Evolutionary conservation across 2,888 invertebrate species (phyloP).

Genomic region (Malthinus flaveolus): DNA sequence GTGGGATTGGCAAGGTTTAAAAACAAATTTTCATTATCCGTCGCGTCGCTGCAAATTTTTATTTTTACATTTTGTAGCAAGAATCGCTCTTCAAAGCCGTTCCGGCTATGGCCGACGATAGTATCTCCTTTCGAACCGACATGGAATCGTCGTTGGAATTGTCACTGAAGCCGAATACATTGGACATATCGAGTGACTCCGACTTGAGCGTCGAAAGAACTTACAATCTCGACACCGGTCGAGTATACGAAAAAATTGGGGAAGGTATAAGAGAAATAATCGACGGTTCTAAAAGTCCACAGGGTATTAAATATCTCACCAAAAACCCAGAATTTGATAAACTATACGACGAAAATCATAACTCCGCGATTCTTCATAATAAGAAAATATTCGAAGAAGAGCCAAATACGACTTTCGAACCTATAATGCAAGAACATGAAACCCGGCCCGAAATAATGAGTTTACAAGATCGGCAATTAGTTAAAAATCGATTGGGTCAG

Average conservation of each 20-base stretch:
- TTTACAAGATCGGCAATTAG: constrained; percentile 41
- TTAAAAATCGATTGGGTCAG: constrained; percentile 41
- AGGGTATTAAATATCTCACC: constrained; percentile 16
- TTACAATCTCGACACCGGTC: constrained; percentile 51
- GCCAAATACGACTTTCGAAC: not conserved
- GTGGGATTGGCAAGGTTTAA: no score
- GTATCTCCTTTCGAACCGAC: constrained; percentile 7
- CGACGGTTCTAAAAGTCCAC: constrained; percentile 23
- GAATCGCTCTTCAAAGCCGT: not conserved
- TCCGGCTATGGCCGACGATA: not conserved
- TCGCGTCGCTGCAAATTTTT: no score
- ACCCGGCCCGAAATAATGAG: constrained; percentile 36
- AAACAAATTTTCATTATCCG: no score
- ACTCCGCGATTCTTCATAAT: not conserved
- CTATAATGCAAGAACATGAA: not conserved
- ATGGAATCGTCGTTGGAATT: constrained; percentile 19
- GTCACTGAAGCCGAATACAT: constrained; percentile 15
- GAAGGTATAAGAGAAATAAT: constrained; percentile 31
- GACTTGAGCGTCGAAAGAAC: constrained; percentile 50
- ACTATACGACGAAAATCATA: constrained; percentile 28
- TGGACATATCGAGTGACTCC: constrained; percentile 51
- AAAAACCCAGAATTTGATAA: constrained; percentile 8
- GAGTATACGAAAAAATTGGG: constrained; percentile 38
- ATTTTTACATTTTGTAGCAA: not conserved
- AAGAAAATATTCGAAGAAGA: not conserved